Evolutionary conservation across 2,888 invertebrate genomes (phyloP), one percentile per base, ranked within the genome.

Genomic region (Clostera curtula): DNA sequence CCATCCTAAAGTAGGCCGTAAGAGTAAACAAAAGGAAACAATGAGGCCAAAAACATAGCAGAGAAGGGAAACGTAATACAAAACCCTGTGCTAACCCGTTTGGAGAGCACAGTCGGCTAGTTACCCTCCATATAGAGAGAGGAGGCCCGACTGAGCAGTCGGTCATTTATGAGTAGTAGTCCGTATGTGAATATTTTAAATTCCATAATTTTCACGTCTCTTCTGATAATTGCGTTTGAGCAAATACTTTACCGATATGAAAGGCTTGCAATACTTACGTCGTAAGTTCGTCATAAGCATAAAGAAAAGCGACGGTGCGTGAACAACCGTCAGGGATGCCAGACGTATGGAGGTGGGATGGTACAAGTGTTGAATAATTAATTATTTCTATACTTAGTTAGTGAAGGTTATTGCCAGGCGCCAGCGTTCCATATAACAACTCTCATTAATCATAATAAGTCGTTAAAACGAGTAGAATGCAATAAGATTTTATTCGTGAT

Each of bases 241-340:
- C 31, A 24, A 32, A 19, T 31, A 41, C 29, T 34, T 36, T 43
- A 29, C 36, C 48, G 40, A 31, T 48, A 42, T 47, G 33, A 43
- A 44, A 43, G 25, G 38, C 24, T 48, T 21, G 36, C 36, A 40
- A 41, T 40, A 47, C 31, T 56, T 57, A 56, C 56, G 53, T 49
- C 46, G 52, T 55, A 51, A 57, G 27, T 31, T 28, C 28, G 16
- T 45, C 40, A 60, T 64, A 63, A 56, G 38, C 58, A 68, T 71
- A 67, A 66, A 56, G 47, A 46, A 60, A 68, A 51, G 36, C 48
- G 69, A 71, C 67, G 60, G 56, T 40, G 56, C 61, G 64, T 68
- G 46, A 71, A 68, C 42, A 38, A 27, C 43, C 38, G 32, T 43
- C 20, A 25, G 28, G 19, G 19, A 8, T 34, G 19, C 14, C 23